A percentile compares a stretch with the other conserved stretches of the same genome.
Evolutionary conservation across 2,797 vertebrate genomes (phyloP).

Genomic region (Thunnus albacares): DNA sequence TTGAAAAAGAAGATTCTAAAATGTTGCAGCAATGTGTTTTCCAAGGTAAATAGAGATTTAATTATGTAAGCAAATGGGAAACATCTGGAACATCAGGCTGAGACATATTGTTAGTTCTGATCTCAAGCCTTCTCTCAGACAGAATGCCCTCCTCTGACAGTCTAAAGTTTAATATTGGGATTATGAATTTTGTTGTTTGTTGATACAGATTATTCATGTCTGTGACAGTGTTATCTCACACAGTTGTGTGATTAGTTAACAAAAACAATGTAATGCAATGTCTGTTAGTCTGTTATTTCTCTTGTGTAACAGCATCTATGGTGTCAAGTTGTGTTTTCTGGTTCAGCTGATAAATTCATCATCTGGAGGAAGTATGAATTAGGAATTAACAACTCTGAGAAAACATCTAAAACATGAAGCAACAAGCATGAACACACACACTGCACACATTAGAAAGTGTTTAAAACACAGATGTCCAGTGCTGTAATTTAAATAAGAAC

Average conservation of each 20-base stretch:
- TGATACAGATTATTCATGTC: not conserved
- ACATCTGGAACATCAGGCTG: constrained; percentile 32
- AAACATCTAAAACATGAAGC: not conserved
- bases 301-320: not conserved
- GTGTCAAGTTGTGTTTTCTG: constrained; percentile 3
- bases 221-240: constrained; percentile 2
- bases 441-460: not conserved
- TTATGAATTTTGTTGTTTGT: constrained; percentile 6
- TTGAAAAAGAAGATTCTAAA: not conserved
- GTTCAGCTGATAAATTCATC: constrained; percentile 16
- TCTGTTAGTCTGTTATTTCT: not conserved
- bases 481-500: not conserved
- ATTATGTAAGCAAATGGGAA: constrained; percentile 11
- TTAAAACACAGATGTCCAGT: not conserved
- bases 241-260: constrained; percentile 6
- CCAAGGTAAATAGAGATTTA: not conserved
- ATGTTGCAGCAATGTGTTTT: not conserved
- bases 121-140: not conserved
- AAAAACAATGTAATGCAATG: not conserved
- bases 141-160: not conserved
- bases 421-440: not conserved
- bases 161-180: not conserved
- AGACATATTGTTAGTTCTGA: not conserved
- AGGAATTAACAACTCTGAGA: constrained; percentile 9
- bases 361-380: constrained; percentile 6